These are phyloP conservation scores for Suillia variegata DNA, from an alignment of 2,888 invertebrate genomes.

Conservation along the genomic window DNA sequence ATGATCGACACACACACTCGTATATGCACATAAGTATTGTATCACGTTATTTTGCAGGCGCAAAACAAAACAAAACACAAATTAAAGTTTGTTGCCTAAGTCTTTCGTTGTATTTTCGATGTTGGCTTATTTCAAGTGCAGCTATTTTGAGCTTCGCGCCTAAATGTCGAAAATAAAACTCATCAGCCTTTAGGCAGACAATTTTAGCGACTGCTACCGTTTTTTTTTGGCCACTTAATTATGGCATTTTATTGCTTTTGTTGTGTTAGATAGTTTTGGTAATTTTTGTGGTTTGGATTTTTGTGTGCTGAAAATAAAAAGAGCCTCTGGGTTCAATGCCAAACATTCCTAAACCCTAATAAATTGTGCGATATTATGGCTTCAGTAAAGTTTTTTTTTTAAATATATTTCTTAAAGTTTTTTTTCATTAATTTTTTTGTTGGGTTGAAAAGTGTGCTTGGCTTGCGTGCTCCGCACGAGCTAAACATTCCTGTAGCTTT, in stretches of 20 bases:
- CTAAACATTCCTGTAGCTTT: slow-evolving; percentile 26
- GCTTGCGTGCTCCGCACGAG: slow-evolving; percentile 56
- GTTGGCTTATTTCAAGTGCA: slow-evolving; percentile 7
- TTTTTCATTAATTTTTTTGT: slow-evolving; percentile 14
- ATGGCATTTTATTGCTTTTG: neutral
- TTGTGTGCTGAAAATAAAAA: neutral
- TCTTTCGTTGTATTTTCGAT: slow-evolving; percentile 37
- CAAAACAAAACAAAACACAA: too few relatives aligned
- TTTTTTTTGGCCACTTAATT: slow-evolving; percentile 3
- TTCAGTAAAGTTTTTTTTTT: slow-evolving; percentile 26
- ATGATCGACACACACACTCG: too few relatives aligned
- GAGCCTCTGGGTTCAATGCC: slow-evolving; percentile 50
- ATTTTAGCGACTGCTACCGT: neutral
- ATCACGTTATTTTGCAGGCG: too few relatives aligned
- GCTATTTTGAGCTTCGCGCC: too few relatives aligned
- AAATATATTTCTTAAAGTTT: slow-evolving; percentile 10
- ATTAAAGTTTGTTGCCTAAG: slow-evolving; percentile 47
- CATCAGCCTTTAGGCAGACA: slow-evolving; percentile 8
- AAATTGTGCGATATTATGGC: slow-evolving; percentile 25
- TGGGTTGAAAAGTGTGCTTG: slow-evolving; percentile 40
- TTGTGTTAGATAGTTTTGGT: neutral
- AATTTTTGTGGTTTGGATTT: neutral
- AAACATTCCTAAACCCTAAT: slow-evolving; percentile 39
- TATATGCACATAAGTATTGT: too few relatives aligned
- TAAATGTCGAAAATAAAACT: neutral